Conservation (phyloP, 2,797 vertebrate species). For the Bradypodion pumilum region DNA sequence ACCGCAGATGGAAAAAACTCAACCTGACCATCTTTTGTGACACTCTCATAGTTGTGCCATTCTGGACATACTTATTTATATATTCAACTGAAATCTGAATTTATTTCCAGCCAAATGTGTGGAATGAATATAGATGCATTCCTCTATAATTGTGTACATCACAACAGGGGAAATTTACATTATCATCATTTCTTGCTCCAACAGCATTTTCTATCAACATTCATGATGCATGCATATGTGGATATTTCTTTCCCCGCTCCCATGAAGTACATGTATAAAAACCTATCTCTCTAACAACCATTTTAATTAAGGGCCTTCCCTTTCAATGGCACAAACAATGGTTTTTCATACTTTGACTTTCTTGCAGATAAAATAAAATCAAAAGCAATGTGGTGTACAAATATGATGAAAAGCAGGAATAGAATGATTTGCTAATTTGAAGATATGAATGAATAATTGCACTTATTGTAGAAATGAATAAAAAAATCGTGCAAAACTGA, state of each 20-base stretch:
- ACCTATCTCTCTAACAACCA: constrained; percentile 31
- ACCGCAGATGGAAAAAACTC: too few species aligned
- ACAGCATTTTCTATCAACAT: not conserved
- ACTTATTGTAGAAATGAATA: constrained; percentile 33
- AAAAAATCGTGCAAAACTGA: constrained; percentile 45
- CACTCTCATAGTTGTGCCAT: not conserved
- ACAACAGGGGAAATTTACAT: not conserved
- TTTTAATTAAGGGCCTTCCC: constrained; percentile 47
- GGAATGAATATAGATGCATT: not conserved
- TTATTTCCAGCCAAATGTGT: not conserved
- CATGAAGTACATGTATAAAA: constrained; percentile 1
- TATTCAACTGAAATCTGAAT: not conserved
- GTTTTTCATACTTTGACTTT: constrained; percentile 13
- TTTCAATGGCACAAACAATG: constrained; percentile 57
- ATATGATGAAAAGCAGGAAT: constrained; percentile 53
- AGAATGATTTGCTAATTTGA: constrained; percentile 32
- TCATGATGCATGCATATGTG: not conserved
- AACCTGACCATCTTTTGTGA: too few species aligned
- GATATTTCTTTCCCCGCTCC: not conserved
- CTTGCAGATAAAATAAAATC: constrained; percentile 31
- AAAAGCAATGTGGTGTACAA: constrained; percentile 18
- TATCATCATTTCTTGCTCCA: not conserved
- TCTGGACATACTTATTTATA: not conserved
- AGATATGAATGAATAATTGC: constrained; percentile 30
- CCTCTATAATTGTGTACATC: not conserved